A percentile compares a stretch with the other conserved stretches of the same genome.
Evolutionary conservation across 2,113 vertebrate species (phyloP).

Genomic region (Regulus satrapa): DNA sequence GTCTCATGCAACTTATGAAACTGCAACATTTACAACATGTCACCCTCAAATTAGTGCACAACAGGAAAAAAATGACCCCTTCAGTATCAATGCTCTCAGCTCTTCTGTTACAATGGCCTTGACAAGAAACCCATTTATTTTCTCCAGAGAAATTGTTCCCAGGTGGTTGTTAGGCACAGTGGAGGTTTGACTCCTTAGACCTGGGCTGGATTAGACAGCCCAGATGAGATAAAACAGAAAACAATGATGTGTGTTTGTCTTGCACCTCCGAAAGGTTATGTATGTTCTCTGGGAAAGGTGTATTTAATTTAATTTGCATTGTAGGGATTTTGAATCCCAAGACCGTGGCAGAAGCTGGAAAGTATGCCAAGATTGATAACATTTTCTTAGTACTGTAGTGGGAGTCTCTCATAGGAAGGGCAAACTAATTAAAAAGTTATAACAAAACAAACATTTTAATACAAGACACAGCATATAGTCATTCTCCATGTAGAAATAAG

Average conservation of each 20-base stretch:
- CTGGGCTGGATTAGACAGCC: neutral
- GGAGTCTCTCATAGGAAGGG: neutral
- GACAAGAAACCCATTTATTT: conserved; percentile 49
- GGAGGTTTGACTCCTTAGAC: neutral
- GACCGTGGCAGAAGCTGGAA: neutral
- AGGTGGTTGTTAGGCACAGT: neutral
- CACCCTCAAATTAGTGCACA: conserved; percentile 45
- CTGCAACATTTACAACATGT: conserved; percentile 45
- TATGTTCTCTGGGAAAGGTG: neutral
- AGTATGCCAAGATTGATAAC: neutral
- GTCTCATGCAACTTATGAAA: conserved; percentile 20
- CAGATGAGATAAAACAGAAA: neutral
- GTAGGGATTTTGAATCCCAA: conserved; percentile 12
- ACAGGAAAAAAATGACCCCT: conserved; percentile 49
- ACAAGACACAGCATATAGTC: neutral
- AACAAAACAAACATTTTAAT: conserved; percentile 15
- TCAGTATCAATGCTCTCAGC: conserved; percentile 44
- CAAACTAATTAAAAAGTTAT: conserved; percentile 30
- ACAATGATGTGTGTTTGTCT: neutral
- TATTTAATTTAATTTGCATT: conserved; percentile 19
- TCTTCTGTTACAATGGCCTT: conserved; percentile 37
- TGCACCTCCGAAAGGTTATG: neutral
- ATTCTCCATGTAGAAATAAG: neutral
- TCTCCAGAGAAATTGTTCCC: neutral
- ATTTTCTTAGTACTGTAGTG: conserved; percentile 3